Conservation (phyloP, 2,888 invertebrate species). For the Cactoblastis cactorum region DNA sequence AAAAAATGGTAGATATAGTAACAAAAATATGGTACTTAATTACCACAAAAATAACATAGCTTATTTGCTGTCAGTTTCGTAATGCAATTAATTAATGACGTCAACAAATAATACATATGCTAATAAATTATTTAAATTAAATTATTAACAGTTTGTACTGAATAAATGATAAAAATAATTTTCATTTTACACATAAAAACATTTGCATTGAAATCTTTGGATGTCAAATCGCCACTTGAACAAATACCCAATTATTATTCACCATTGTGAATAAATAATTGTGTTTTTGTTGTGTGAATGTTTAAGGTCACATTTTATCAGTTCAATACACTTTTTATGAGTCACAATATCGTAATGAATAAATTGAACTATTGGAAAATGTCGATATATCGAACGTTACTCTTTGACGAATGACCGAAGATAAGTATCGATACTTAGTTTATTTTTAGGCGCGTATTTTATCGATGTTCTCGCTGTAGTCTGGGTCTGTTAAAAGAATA, state of each 20-base stretch:
- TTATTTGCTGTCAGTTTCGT: too few relatives aligned
- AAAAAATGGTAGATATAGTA: too few relatives aligned
- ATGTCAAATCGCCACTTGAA: background rate
- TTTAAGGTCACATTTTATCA: slow-evolving; percentile 49
- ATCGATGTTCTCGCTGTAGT: background rate
- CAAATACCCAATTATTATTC: slow-evolving; percentile 19
- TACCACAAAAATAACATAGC: too few relatives aligned
- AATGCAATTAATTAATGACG: too few relatives aligned
- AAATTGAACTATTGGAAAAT: slow-evolving; percentile 31
- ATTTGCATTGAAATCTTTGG: slow-evolving; percentile 3
- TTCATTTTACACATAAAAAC: background rate
- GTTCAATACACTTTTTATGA: slow-evolving; percentile 51
- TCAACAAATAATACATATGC: background rate
- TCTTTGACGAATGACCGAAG: slow-evolving; percentile 19
- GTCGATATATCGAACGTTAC: slow-evolving; percentile 24
- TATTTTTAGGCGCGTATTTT: slow-evolving; percentile 11
- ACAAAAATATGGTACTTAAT: too few relatives aligned
- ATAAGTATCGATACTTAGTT: background rate
- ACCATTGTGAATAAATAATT: slow-evolving; percentile 23
- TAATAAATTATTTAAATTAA: too few relatives aligned
- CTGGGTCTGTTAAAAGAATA: too few relatives aligned
- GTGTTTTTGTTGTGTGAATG: slow-evolving; percentile 32
- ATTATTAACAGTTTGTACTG: too few relatives aligned
- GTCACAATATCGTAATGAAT: slow-evolving; percentile 30
- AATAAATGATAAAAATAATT: background rate